Conservation (phyloP, 2,797 vertebrate species). For the Erethizon dorsatum region DNA sequence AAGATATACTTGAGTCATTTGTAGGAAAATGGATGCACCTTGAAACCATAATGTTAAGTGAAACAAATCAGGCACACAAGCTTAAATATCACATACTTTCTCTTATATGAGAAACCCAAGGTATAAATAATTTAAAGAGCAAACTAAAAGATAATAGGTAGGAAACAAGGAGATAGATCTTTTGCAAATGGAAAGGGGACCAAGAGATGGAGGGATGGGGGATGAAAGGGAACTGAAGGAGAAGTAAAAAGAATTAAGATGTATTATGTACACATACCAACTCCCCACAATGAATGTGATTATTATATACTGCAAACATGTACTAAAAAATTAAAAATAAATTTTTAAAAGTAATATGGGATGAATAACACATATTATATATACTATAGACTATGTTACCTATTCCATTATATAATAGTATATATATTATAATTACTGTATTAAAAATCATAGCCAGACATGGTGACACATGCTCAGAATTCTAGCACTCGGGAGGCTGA, state of each 20-base stretch:
- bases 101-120: neutral
- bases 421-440: neutral
- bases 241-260: neutral
- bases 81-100: neutral
- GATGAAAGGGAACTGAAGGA: neutral
- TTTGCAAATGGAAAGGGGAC: neutral
- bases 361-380: neutral
- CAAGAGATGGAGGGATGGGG: neutral
- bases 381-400: neutral
- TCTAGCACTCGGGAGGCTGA: neutral
- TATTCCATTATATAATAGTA: neutral
- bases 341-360: neutral
- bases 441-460: neutral
- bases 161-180: neutral
- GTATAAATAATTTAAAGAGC: neutral
- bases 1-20: neutral
- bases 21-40: neutral
- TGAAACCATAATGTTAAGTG: neutral
- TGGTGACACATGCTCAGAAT: neutral
- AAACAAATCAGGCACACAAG: neutral
- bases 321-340: neutral
- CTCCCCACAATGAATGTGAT: neutral
- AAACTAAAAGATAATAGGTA: neutral
- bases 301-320: neutral
- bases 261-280: neutral